phyloP scores from a whole-genome alignment of 2,797 vertebrate genomes.

The Enteromius thamalakanensis region DNA sequence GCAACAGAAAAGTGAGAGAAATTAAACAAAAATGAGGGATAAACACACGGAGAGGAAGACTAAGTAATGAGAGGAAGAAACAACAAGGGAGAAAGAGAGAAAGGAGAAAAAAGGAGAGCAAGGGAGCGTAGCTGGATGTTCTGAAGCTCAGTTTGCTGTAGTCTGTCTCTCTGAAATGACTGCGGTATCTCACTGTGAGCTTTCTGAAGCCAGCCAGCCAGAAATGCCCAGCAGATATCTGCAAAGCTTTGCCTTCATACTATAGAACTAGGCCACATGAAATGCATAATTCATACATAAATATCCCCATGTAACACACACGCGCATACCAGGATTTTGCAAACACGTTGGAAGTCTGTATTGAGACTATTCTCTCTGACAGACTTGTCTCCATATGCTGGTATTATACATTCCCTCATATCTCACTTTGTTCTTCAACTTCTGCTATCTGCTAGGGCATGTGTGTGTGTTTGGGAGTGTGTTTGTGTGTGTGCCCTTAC shows the following conservation, averaged over 20 bases:
- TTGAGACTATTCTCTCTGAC: conserved; percentile 39
- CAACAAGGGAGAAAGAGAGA: neutral
- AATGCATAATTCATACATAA: conserved; percentile 62
- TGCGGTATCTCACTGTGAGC: conserved; percentile 53
- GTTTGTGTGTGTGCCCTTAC: conserved; percentile 27
- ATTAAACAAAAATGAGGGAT: conserved; percentile 8
- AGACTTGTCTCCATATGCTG: conserved; percentile 37
- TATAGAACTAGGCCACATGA: conserved; percentile 64
- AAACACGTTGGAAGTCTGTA: conserved; percentile 41
- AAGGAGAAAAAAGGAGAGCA: conserved; percentile 27
- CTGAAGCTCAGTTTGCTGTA: conserved; percentile 52
- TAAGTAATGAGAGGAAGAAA: conserved; percentile 25
- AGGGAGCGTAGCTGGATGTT: conserved; percentile 46
- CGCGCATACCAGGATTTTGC: conserved; percentile 31
- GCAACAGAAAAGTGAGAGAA: conserved; percentile 21
- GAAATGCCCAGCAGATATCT: conserved; percentile 59
- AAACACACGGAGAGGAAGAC: conserved; percentile 24
- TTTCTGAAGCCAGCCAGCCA: conserved; percentile 60
- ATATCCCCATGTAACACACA: conserved; percentile 48
- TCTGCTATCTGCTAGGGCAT: conserved; percentile 42
- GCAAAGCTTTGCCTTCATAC: conserved; percentile 52
- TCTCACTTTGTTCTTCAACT: conserved; percentile 61
- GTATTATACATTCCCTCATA: conserved; percentile 56
- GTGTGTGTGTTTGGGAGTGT: conserved; percentile 29
- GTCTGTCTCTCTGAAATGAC: conserved; percentile 54